Evolutionary conservation across 2,113 vertebrate species (phyloP).

Genomic region (Gambusia holbrooki): DNA sequence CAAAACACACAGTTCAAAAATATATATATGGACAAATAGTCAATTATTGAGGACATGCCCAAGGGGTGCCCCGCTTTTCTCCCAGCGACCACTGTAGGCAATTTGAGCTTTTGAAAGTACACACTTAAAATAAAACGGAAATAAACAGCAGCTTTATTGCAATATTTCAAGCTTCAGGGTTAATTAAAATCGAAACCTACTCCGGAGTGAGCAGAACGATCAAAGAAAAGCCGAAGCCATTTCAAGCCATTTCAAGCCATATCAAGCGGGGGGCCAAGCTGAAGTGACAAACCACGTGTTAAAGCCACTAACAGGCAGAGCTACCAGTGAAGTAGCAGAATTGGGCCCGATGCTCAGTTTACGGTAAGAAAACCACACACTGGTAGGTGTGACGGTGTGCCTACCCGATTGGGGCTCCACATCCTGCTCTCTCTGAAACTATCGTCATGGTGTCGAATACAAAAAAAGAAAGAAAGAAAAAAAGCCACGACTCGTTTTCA

Average conservation of each 20-base stretch:
- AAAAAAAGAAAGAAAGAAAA: not conserved
- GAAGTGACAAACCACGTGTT: conserved; percentile 41
- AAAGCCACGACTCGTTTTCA: not conserved
- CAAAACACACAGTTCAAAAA: too few species aligned
- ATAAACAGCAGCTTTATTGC: not conserved
- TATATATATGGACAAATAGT: too few species aligned
- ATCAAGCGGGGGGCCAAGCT: not conserved
- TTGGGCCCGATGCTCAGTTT: not conserved
- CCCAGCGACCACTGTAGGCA: not conserved
- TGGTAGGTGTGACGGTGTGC: conserved; percentile 1
- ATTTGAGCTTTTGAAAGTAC: too few species aligned
- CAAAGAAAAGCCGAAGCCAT: not conserved
- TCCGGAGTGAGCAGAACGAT: not conserved
- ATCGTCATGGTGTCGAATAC: not conserved
- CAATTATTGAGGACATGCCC: not conserved
- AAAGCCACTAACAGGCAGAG: conserved; percentile 44
- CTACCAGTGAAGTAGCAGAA: conserved; percentile 20
- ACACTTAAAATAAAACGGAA: not conserved
- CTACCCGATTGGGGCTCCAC: not conserved
- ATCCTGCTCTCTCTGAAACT: conserved; percentile 29
- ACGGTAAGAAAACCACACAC: conserved; percentile 50
- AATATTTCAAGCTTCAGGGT: not conserved
- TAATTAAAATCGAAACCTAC: not conserved
- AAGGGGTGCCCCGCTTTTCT: not conserved
- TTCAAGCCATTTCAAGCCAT: not conserved